Percentiles rank a stretch among this genome's conserved stretches.
phyloP scores from a whole-genome alignment of 2,113 vertebrate species.

The Raphicerus campestris region DNA sequence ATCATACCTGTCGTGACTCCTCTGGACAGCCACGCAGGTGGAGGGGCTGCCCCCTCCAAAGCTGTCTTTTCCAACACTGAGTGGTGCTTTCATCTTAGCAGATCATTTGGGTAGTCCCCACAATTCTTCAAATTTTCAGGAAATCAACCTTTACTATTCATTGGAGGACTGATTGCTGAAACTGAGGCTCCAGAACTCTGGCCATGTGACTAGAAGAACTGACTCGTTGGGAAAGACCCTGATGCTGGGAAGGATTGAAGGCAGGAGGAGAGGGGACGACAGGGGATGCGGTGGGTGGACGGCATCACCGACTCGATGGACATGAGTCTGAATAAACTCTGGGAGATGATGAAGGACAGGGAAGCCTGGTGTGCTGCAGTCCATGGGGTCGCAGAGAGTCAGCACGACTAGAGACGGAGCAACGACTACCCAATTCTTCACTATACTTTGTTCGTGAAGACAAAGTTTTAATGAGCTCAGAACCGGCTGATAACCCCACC shows the following conservation, averaged over 20 bases:
- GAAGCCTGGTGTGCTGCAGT: neutral
- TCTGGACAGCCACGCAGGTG: neutral
- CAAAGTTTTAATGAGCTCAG: neutral
- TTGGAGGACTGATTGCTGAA: neutral
- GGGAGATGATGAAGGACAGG: neutral
- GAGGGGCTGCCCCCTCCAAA: neutral
- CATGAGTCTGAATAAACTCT: neutral
- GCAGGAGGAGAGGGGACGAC: neutral
- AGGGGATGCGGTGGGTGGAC: neutral
- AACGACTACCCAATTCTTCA: neutral
- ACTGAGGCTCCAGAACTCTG: neutral
- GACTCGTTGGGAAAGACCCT: neutral
- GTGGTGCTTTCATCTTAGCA: neutral
- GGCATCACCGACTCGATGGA: neutral
- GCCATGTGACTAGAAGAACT: neutral
- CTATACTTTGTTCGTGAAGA: neutral
- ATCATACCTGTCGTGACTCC: too few relatives aligned
- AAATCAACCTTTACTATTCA: neutral
- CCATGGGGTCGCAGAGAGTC: neutral
- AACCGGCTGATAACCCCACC: neutral
- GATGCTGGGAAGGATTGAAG: neutral
- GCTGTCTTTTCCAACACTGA: neutral
- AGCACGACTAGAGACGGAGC: neutral
- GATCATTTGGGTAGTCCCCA: neutral
- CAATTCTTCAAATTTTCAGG: neutral